Evolutionary conservation across 2,888 invertebrate genomes (phyloP), one percentile per base, ranked within the genome.

Genomic region (Xestoiulus laeticollis): DNA sequence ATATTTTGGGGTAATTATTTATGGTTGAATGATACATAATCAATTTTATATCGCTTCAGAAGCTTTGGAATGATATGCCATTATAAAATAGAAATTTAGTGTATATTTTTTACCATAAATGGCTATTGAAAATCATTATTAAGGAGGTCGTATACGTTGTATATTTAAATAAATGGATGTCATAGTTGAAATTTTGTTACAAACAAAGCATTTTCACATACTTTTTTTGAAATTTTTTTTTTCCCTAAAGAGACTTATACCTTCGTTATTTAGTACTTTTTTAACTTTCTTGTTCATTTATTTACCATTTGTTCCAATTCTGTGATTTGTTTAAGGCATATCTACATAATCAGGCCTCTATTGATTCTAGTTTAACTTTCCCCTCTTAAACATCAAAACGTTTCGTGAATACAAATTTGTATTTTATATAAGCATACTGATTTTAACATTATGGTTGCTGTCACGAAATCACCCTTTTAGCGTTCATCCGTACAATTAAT

Each of bases 291-390:
- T 38, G 38, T 38, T 38, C 6, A 38, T 38, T 38, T 38, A 22
- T 59, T 59, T 59, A 59, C n/a, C 59, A 59, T 59, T 59, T 59
- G 59, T 59, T 59, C 59, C 59, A 59, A 3, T 59, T 59, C n/a
- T 59, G 5, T 59, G 59, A n/a, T 19, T 59, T 59, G n/a, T 59
- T 59, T 59, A 59, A 5, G 38, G n/a, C n/a, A 38, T 8, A 59
- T 59, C n/a, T n/a, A n/a, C 59, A 59, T 59, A 59, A 59, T 59
- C 59, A 59, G 59, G 22, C 59, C 59, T 59, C 59, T 22, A 59
- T 59, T 59, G 59, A 59, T 59, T 59, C 59, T 59, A n/a, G 59
- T 59, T 59, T 59, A n/a, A 59, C 59, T 59, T 59, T 59, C 59
- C 59, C n/a, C n/a, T 59, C 19, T n/a, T 48, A n/a, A 59, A 59